Conservation (phyloP, 2,888 invertebrate genomes). For the Orthonevra nobilis region DNA sequence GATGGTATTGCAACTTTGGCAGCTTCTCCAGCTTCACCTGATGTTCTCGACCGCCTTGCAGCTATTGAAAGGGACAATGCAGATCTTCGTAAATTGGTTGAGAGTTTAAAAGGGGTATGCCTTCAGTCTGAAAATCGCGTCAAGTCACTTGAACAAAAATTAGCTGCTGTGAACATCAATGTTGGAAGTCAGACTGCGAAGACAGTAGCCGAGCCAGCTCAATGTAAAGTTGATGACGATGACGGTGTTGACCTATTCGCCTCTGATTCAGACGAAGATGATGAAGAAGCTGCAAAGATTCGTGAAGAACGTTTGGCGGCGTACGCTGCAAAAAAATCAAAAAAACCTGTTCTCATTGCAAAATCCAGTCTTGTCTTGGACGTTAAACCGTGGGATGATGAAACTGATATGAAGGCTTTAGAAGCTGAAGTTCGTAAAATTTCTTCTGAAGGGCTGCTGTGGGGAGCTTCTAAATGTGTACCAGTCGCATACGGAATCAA, state of each 20-base stretch:
- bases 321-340: constrained; percentile 94
- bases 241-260: constrained; percentile 91
- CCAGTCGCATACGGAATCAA: constrained; percentile 95
- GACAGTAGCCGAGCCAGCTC: constrained; percentile 30
- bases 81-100: constrained; percentile 79
- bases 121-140: constrained; percentile 78
- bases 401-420: constrained; percentile 94
- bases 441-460: constrained; percentile 91
- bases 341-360: constrained; percentile 93
- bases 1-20: constrained; percentile 84
- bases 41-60: constrained; percentile 82
- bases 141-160: constrained; percentile 74
- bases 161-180: constrained; percentile 38
- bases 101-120: constrained; percentile 76
- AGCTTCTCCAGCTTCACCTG: constrained; percentile 81
- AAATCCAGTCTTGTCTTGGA: constrained; percentile 97
- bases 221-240: constrained; percentile 81
- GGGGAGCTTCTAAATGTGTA: constrained; percentile 96
- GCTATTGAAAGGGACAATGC: constrained; percentile 83
- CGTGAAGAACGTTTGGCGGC: constrained; percentile 92
- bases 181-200: constrained; percentile 71
- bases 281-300: constrained; percentile 87
- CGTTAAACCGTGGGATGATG: constrained; percentile 95
- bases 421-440: constrained; percentile 90
- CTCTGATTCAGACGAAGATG: constrained; percentile 89